Evolutionary conservation across 2,113 vertebrate species (phyloP), one percentile per base, ranked within the genome.

Genomic region (Lipotes vexillifer): DNA sequence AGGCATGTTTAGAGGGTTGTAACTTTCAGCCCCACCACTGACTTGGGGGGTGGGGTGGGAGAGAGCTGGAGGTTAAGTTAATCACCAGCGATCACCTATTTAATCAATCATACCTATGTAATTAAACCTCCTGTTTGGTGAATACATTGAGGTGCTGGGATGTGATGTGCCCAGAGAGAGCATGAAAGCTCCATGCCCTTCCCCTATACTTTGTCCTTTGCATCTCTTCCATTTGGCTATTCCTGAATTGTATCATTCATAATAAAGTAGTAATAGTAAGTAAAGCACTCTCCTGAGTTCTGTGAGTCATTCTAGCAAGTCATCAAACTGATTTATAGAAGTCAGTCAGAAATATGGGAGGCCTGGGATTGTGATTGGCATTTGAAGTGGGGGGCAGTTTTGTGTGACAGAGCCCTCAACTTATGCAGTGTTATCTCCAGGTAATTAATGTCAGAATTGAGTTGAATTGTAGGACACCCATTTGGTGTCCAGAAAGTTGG

Each of bases 141-240:
- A 75, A 27, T 36, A 23, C 8, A 41, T 3, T 61, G 55, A 87
- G 46, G 3, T 36, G 0, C 27, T 38, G 8, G 13, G 9, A 61
- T 20, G 8, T 57, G 49, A 15, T 1, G 8, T 4, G 5, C 11
- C 6, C 6, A 49, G 41, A 68, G 4, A 44, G 3, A 11, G 6
- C 4, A 36, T 52, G 10, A 49, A 55, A 31, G 3, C 13, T 55
- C 36, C 57, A 57, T 9, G 11, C 17, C 27, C 49, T 65, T 90
- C 36, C 4, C 4, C 1, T 12, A 1, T 10, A 8, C 17, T 20
- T 63, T 27, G 10, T 25, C 38, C 7, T 49, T 6, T 55, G 14
- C 17, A 29, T 90, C 8, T 27, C n/a, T 72, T 66, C 57, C 36
- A 41, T 85, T 80, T 52, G 33, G 8, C 12, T 44, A 0, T 33